A percentile compares a stretch with the other conserved stretches of the same genome.
Evolutionary conservation across 2,797 vertebrate species (phyloP).

Genomic region (Enteromius mattozi): DNA sequence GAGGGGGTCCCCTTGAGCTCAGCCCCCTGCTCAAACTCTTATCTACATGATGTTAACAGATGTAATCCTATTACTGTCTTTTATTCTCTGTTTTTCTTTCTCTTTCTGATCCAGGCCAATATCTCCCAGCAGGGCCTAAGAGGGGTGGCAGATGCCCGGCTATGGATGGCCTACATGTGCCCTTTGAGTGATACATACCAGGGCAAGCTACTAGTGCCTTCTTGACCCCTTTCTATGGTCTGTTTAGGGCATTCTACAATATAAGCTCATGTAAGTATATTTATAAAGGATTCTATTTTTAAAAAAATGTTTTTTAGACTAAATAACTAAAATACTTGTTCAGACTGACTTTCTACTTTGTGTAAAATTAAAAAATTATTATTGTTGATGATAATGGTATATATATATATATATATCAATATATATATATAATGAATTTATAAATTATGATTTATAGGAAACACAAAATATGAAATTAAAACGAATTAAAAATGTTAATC

Average conservation of each 20-base stretch:
- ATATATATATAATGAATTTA: too few relatives aligned
- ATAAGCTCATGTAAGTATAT: background rate
- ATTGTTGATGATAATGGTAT: too few relatives aligned
- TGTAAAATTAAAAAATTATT: background rate
- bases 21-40: conserved; percentile 54
- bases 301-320: background rate
- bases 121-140: conserved; percentile 9
- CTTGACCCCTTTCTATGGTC: background rate
- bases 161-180: conserved; percentile 9
- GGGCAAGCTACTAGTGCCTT: conserved; percentile 39
- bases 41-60: conserved; percentile 67
- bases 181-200: background rate
- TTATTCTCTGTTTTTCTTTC: conserved; percentile 54
- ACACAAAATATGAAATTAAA: background rate
- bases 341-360: background rate
- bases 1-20: conserved; percentile 49
- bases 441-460: too few relatives aligned
- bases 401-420: too few relatives aligned
- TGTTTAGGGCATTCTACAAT: background rate
- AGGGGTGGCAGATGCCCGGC: conserved; percentile 15
- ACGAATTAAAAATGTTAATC: background rate
- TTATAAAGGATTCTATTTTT: background rate
- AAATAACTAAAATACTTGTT: background rate
- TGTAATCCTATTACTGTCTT: conserved; percentile 67
- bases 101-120: conserved; percentile 20